Evolutionary conservation across 30 jellyfish, hydroid and myxozoan genomes (phyloP), one percentile per base, ranked within the genome.

Genomic region (Hydra vulgaris): DNA sequence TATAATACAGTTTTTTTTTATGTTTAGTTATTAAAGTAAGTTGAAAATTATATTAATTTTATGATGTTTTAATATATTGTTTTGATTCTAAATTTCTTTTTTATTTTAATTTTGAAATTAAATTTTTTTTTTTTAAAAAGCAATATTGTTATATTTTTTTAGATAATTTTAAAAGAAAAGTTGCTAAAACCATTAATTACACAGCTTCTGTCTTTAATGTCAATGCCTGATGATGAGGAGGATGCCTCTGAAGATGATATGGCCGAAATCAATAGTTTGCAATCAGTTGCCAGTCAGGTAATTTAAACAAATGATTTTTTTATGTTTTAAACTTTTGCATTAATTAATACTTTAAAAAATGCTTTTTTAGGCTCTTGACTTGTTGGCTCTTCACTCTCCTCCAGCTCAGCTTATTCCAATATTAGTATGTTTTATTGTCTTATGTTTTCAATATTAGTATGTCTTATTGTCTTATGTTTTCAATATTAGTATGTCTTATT

Each of bases 201-300:
- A 18, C 78, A 83, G 18, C 89, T 89, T 4, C 83, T 89, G 23
- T 66, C 86, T 12, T 82, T 89, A 21, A 89, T 89, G 97, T 76
- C 95, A 22, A 70, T 82, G 25, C 85, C 94, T 71, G 95, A 85
- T 52, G 89, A 80, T 0, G 81, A 84, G 18, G 97, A 79, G 55
- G 90, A 84, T 69, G 79, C 72, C n/a, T 84, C 66, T 21, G 77
- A 17, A 18, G 91, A 86, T 53, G 85, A 66, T 16, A 66, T 87
- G 81, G 80, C 74, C 70, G 95, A 88, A 77, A 74, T 88, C 23
- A 85, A 88, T 80, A 85, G 89, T 17, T 79, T 89, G 86, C 94
- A 91, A 15, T 89, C 95, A 7, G 95, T 89, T 23, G 97, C 97
- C 0, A 93, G 95, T 0, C 97, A 89, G 94, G 97, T 88, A 12